A percentile compares a stretch with the other conserved stretches of the same genome.
Evolutionary conservation across 2,797 vertebrate species (phyloP).

Genomic region (Tragopan temminckii): DNA sequence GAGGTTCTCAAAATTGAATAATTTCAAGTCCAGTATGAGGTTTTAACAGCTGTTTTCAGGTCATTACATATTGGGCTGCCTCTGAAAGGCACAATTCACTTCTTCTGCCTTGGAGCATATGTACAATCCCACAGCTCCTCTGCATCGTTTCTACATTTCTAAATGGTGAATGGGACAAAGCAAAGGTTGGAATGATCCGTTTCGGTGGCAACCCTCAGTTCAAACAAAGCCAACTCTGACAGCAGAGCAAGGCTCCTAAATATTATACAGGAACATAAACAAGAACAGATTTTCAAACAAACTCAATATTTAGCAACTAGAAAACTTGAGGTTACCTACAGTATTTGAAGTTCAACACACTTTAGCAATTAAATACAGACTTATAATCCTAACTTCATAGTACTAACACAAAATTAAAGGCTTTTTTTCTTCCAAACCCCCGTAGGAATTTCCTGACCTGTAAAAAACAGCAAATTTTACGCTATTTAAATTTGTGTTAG

Average conservation of each 20-base stretch:
- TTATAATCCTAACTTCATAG: background rate
- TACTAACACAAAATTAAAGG: background rate
- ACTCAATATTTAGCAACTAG: background rate
- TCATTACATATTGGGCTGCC: background rate
- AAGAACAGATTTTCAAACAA: background rate
- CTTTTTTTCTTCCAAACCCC: background rate
- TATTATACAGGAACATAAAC: background rate
- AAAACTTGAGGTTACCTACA: background rate
- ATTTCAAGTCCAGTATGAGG: background rate
- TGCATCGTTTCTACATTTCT: background rate
- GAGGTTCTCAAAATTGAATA: rapidly evolving
- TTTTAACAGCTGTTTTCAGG: background rate
- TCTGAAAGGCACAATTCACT: background rate
- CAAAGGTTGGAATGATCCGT: background rate
- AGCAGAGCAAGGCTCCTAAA: background rate
- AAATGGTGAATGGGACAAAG: background rate
- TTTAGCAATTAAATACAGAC: background rate
- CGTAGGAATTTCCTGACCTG: background rate
- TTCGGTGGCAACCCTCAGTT: background rate
- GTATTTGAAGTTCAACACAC: background rate
- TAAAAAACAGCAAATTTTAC: background rate
- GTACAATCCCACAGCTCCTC: background rate
- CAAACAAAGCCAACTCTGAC: background rate
- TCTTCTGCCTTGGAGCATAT: background rate
- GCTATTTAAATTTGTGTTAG: background rate